Evolutionary conservation across 2,113 vertebrate genomes (phyloP).

Genomic region (Nerophis lumbriciformis): DNA sequence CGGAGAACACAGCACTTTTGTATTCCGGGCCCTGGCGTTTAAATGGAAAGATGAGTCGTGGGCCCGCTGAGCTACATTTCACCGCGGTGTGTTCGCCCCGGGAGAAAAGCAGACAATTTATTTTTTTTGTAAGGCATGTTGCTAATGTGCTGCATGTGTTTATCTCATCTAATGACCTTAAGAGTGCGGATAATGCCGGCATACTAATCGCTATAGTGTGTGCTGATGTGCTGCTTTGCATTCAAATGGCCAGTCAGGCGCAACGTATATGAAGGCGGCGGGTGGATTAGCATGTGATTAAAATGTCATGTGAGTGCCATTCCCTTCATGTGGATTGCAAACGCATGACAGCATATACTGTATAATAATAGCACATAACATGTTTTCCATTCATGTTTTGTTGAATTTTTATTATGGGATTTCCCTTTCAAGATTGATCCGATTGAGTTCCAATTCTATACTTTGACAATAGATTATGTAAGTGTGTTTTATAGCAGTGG

Average conservation of each 20-base stretch:
- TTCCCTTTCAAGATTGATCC: neutral
- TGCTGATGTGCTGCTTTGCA: conserved; percentile 42
- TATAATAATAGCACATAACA: neutral
- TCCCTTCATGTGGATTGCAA: conserved; percentile 13
- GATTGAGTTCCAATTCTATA: too few species aligned
- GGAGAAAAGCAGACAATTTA: conserved; percentile 60
- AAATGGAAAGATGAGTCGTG: conserved; percentile 59
- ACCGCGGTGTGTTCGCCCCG: conserved; percentile 56
- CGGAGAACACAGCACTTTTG: conserved; percentile 55
- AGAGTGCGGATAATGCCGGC: conserved; percentile 59
- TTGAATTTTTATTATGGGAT: neutral
- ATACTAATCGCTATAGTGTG: conserved; percentile 61
- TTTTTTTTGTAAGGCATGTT: conserved; percentile 54
- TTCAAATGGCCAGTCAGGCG: conserved; percentile 39
- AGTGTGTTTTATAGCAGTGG: too few species aligned
- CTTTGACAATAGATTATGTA: too few species aligned
- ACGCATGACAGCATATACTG: conserved; percentile 10
- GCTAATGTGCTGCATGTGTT: conserved; percentile 62
- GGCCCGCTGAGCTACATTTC: conserved; percentile 61
- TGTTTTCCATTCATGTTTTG: too few species aligned
- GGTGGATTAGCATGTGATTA: conserved; percentile 29
- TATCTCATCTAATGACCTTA: conserved; percentile 72
- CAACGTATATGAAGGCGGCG: conserved; percentile 32
- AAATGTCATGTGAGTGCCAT: conserved; percentile 25
- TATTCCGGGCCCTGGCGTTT: conserved; percentile 61